Conservation (phyloP, 1,140 invertebrate species). For the Drosophila neocordata region DNA sequence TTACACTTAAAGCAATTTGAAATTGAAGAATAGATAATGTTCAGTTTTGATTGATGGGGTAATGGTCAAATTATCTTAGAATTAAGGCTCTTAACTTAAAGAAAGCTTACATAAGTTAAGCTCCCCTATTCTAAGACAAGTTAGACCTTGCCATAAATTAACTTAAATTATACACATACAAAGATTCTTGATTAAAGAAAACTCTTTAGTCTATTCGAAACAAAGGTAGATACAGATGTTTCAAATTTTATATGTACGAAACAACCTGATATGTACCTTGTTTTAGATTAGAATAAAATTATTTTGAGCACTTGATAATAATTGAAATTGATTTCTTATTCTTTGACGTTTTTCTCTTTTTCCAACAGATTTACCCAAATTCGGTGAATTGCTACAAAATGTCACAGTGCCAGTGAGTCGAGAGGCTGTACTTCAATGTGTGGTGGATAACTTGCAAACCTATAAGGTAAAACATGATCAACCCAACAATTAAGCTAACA, state of each 20-base stretch:
- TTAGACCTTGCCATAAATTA: conserved; percentile 19
- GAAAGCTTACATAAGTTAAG: conserved; percentile 48
- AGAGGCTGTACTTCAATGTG: conserved; percentile 89
- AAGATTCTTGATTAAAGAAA: background rate
- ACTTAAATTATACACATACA: too few relatives aligned
- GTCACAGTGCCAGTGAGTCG: conserved; percentile 89
- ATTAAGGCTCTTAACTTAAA: conserved; percentile 66
- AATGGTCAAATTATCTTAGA: conserved; percentile 57
- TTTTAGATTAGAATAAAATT: conserved; percentile 44
- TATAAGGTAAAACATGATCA: conserved; percentile 86
- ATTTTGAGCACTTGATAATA: too few relatives aligned
- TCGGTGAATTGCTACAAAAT: conserved; percentile 88
- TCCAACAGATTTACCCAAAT: conserved; percentile 87
- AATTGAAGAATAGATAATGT: background rate
- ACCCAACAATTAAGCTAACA: conserved; percentile 19
- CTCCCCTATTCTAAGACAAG: conserved; percentile 73
- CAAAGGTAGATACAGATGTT: conserved; percentile 70
- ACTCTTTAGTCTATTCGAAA: conserved; percentile 49
- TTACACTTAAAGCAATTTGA: too few relatives aligned
- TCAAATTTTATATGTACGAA: conserved; percentile 42
- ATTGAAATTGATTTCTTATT: background rate
- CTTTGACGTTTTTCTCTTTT: conserved; percentile 43
- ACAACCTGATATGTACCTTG: conserved; percentile 70
- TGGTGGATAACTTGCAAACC: conserved; percentile 89
- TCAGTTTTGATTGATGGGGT: background rate